Evolutionary conservation across 2,113 vertebrate genomes (phyloP).

Genomic region (Rattus norvegicus): DNA sequence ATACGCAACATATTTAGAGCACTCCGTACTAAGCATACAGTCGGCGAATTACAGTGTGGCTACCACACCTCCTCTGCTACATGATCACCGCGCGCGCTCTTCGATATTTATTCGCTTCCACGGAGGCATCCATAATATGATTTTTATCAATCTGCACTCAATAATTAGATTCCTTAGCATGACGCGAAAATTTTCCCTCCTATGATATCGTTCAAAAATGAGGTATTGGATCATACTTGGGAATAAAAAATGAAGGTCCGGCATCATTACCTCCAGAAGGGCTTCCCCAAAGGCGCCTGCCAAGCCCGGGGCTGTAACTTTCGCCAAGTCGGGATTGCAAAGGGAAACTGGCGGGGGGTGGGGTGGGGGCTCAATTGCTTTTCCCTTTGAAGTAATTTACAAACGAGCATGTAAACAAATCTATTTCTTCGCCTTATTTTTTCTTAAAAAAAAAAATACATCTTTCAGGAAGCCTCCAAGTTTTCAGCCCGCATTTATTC

Average conservation of each 20-base stretch:
- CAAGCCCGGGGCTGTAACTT: constrained; percentile 30
- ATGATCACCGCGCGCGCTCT: not conserved
- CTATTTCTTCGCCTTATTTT: constrained; percentile 64
- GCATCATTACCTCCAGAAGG: constrained; percentile 70
- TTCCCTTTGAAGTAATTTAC: constrained; percentile 68
- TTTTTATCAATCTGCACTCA: constrained; percentile 50
- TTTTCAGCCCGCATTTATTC: constrained; percentile 72
- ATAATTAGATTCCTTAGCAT: constrained; percentile 76
- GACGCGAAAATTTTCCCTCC: constrained; percentile 66
- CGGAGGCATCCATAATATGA: constrained; percentile 3
- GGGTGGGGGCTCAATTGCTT: too few relatives aligned
- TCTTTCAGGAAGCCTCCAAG: constrained; percentile 68
- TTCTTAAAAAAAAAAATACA: constrained; percentile 55
- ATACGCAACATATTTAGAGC: constrained; percentile 53
- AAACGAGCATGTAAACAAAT: constrained; percentile 79
- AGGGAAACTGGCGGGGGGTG: constrained; percentile 61
- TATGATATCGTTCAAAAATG: constrained; percentile 67
- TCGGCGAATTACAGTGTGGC: constrained; percentile 4
- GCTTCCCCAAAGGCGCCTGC: constrained; percentile 54
- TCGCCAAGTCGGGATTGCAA: constrained; percentile 39
- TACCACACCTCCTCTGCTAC: not conserved
- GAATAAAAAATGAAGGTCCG: constrained; percentile 71
- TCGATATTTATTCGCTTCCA: constrained; percentile 45
- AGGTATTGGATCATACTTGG: constrained; percentile 64
- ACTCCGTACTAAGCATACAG: constrained; percentile 5